Conservation (phyloP, 1,140 invertebrate species). For the Heliothis subflexa region DNA sequence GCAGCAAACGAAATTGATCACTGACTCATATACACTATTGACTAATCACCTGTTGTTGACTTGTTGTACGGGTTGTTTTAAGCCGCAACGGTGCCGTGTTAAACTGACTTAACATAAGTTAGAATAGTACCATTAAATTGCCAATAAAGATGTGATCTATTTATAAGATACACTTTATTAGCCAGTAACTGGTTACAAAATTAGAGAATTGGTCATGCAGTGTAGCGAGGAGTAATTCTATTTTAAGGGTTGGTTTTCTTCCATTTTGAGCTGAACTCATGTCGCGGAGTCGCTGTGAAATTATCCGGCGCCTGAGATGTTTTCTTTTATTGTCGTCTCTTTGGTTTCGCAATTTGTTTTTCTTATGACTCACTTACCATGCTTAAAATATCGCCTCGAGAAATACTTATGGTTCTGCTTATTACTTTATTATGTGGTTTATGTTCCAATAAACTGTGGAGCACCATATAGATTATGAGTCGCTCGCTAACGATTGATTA, state of each 20-base stretch:
- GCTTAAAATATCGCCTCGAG: constrained; percentile 67
- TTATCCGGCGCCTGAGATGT: constrained; percentile 75
- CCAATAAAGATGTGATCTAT: constrained; percentile 40
- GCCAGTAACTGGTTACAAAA: constrained; percentile 67
- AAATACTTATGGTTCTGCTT: constrained; percentile 39
- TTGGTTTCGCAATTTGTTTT: constrained; percentile 69
- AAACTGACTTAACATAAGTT: constrained; percentile 20
- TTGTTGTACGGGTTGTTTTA: constrained; percentile 13
- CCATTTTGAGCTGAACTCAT: constrained; percentile 71
- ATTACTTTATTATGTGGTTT: constrained; percentile 24
- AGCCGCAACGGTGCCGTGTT: constrained; percentile 16
- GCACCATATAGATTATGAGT: not conserved
- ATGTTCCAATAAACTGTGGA: constrained; percentile 17
- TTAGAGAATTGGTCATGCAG: constrained; percentile 80
- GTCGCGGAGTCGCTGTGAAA: constrained; percentile 71
- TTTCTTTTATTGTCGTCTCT: constrained; percentile 75
- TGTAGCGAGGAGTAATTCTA: constrained; percentile 62
- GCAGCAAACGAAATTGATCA: constrained; percentile 38
- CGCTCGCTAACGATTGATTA: constrained; percentile 3
- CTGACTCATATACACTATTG: constrained; percentile 19
- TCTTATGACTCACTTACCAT: constrained; percentile 76
- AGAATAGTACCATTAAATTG: constrained; percentile 23
- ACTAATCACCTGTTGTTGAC: constrained; percentile 21
- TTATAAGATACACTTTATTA: constrained; percentile 49
- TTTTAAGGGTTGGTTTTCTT: constrained; percentile 75